Evolutionary conservation across 2,113 vertebrate species (phyloP), one percentile per base, ranked within the genome.

Genomic region (Coturnix japonica): DNA sequence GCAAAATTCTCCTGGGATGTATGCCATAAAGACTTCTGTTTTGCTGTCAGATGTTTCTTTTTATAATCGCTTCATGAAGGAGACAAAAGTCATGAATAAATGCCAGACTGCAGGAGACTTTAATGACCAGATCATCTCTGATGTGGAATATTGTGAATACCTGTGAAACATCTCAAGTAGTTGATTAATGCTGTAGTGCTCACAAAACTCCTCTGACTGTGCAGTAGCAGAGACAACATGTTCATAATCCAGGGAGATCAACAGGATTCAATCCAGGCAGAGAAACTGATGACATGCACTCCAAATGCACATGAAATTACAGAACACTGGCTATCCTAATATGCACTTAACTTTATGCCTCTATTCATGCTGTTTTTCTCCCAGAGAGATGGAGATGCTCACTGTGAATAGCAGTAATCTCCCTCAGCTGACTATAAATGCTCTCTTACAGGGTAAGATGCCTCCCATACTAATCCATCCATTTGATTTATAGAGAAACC

Each of bases 261-360:
- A 25, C 0, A 4, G 12, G 25, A n/a, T n/a, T n/a, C n/a, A n/a
- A n/a, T n/a, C n/a, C 5, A n/a, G 4, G 11, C 25, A 41, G n/a
- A 73, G 25, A 67, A 83, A 23, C 3, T 35, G 1, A 1, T 39
- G 22, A 15, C 21, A 10, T 23, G 15, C 3, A 33, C n/a, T 26
- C 30, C 35, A 88, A 80, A 76, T 3, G 9, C 7, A 76, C 30
- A 13, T 49, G 44, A 80, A 87, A 60, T 35, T 53, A 72, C 78
- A 39, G 33, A 74, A 60, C 8, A 22, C 0, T 1, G 1, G 1
- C 21, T 78, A 13, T 28, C 8, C 51, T 70, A 44, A 30, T 46
- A 33, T 2, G 1, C 7, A 13, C 6, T 46, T 89, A 15, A 26
- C n/a, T 72, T 81, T 39, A 39, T 21, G 3, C 8, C 12, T n/a